Conservation (phyloP, 2,888 invertebrate species). For the Chironomus riparius region DNA sequence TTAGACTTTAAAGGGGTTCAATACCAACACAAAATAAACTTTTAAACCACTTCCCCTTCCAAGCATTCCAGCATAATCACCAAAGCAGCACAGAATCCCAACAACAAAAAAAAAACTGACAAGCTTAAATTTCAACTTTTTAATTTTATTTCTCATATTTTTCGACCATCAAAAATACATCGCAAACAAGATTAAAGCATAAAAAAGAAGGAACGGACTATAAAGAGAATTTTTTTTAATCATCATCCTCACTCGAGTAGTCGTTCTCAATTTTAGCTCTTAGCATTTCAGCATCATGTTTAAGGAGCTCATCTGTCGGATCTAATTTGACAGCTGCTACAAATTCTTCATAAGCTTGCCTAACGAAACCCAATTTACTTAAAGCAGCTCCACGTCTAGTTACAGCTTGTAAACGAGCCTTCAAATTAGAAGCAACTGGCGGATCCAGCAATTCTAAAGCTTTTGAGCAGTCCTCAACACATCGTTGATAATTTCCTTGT, state of each 20-base stretch:
- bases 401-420: slow-evolving; percentile 62
- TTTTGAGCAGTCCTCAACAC: slow-evolving; percentile 51
- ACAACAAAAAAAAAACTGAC: no score
- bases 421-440: slow-evolving; percentile 58
- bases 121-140: no score
- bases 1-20: no score
- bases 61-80: no score
- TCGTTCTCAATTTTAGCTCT: slow-evolving; percentile 24
- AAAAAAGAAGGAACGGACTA: no score
- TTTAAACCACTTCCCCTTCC: no score
- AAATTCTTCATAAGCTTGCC: slow-evolving; percentile 64
- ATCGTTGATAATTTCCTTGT: slow-evolving; percentile 63
- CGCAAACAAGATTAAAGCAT: no score
- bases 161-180: no score
- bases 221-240: not conserved
- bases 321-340: slow-evolving; percentile 60
- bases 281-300: slow-evolving; percentile 41
- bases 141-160: no score
- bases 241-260: not conserved
- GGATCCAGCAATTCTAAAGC: slow-evolving; percentile 69
- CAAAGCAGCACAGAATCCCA: no score
- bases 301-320: slow-evolving; percentile 53
- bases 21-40: no score
- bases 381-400: slow-evolving; percentile 66
- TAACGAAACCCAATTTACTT: slow-evolving; percentile 56